Conservation (phyloP, 2,888 invertebrate genomes). For the Clitarchus hookeri region DNA sequence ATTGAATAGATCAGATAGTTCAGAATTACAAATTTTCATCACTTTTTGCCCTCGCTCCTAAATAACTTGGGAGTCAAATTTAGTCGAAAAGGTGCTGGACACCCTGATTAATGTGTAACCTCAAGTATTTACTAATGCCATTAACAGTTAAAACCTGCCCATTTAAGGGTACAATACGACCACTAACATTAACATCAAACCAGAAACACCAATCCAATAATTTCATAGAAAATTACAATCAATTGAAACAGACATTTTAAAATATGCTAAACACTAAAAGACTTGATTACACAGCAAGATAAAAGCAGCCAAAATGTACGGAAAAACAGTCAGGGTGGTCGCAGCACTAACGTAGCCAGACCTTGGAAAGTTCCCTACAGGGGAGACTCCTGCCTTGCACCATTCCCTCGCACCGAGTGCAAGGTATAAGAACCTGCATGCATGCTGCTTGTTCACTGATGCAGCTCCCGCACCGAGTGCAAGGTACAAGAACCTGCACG, state of each 20-base stretch:
- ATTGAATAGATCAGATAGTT: no score
- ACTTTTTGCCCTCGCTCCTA: no score
- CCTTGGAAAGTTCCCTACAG: not conserved
- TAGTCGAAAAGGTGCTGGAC: not conserved
- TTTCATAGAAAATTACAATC: not conserved
- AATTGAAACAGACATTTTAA: not conserved
- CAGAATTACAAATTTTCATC: no score
- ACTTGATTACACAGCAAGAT: not conserved
- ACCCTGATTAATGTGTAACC: not conserved
- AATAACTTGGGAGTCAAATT: not conserved
- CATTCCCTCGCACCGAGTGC: not conserved
- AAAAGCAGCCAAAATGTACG: not conserved
- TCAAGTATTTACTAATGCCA: not conserved
- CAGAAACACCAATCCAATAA: not conserved
- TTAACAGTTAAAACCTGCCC: not conserved
- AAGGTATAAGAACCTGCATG: no score
- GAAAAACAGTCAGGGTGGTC: not conserved
- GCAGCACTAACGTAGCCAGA: not conserved
- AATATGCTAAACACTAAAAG: not conserved
- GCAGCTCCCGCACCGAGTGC: no score
- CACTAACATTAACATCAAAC: conserved; percentile 6
- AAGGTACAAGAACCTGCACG: no score
- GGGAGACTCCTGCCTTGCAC: not conserved
- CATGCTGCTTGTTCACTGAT: no score
- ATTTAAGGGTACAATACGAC: not conserved